Conservation (phyloP, 2,888 invertebrate genomes). For the Hoplodrina blanda region DNA sequence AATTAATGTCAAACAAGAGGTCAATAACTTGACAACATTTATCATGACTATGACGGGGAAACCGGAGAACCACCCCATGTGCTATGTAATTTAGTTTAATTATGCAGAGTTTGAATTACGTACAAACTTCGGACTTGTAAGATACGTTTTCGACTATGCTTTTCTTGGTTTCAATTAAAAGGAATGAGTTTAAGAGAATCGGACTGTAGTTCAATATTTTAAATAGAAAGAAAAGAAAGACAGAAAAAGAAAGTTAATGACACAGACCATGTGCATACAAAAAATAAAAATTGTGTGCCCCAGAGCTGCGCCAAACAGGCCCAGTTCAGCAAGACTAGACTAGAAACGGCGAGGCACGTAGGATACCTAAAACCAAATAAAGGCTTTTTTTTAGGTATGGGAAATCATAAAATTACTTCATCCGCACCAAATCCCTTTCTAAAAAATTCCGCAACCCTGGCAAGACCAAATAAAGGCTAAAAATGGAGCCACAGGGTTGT, state of each 20-base stretch:
- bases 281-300: too few species aligned
- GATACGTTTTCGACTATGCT: background rate
- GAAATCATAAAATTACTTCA: too few species aligned
- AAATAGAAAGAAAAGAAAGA: background rate
- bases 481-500: background rate
- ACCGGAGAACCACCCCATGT: background rate
- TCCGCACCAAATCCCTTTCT: too few species aligned
- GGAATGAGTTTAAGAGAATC: constrained; percentile 17
- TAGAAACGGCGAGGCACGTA: too few species aligned
- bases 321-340: too few species aligned
- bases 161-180: background rate
- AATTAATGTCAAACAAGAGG: constrained; percentile 1
- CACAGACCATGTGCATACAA: too few species aligned
- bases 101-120: background rate
- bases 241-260: too few species aligned
- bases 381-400: too few species aligned
- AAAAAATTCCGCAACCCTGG: too few species aligned
- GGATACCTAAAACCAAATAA: too few species aligned
- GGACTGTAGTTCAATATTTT: constrained; percentile 19
- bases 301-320: too few species aligned
- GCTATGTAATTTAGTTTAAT: background rate
- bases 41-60: background rate
- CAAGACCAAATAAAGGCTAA: background rate
- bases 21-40: constrained; percentile 1
- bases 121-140: background rate